Conservation (phyloP, 2,888 invertebrate species). For the Leptopilina drosophilae region DNA sequence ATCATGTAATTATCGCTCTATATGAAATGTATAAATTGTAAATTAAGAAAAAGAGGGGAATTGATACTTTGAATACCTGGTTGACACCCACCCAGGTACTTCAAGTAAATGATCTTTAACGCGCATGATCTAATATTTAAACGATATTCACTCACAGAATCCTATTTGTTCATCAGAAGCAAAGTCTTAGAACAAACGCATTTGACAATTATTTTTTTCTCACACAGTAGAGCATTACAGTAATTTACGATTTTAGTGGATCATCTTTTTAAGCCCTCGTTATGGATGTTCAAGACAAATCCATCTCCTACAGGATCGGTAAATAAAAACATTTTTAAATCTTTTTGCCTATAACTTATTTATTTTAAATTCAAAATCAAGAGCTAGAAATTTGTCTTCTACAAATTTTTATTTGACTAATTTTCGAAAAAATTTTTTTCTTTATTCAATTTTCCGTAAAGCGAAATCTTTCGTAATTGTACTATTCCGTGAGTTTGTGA, state of each 20-base stretch:
- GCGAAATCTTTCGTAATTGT: no score
- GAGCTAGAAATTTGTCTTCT: no score
- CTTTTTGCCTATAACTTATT: background rate
- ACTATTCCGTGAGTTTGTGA: no score
- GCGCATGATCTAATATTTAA: slow-evolving; percentile 51
- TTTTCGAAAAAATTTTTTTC: no score
- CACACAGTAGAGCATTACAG: background rate
- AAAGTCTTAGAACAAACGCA: slow-evolving; percentile 28
- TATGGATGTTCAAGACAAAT: slow-evolving; percentile 40
- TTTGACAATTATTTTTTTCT: slow-evolving; percentile 10
- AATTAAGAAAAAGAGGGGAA: slow-evolving; percentile 28
- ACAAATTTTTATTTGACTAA: no score
- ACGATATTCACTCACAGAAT: slow-evolving; percentile 43
- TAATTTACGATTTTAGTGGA: background rate
- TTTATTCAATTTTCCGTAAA: no score
- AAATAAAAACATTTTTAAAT: slow-evolving; percentile 13
- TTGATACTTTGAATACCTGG: slow-evolving; percentile 10
- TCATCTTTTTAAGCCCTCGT: background rate
- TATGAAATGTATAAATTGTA: background rate
- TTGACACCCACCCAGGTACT: background rate
- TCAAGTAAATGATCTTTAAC: slow-evolving; percentile 24
- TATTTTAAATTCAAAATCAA: no score
- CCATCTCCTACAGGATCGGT: slow-evolving; percentile 43
- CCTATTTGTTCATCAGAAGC: slow-evolving; percentile 27
- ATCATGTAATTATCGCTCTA: background rate